A percentile compares a stretch with the other conserved stretches of the same genome.
Conservation (phyloP, 1,140 invertebrate genomes). For the Oscheius sp. region DNA sequence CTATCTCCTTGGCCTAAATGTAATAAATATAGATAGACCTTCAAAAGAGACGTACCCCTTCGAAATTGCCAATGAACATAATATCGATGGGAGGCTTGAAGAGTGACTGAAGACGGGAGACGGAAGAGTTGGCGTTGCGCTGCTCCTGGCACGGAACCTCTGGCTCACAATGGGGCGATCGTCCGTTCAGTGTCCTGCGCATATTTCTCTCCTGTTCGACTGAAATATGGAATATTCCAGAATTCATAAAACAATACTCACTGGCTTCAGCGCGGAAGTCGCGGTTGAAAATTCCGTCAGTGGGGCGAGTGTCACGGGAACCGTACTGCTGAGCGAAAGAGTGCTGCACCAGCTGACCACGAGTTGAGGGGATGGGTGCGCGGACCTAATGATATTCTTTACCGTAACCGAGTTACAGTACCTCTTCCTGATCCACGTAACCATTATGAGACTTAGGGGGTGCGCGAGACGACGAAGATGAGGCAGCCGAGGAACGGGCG, state of each 20-base stretch:
- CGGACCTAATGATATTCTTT: too few relatives aligned
- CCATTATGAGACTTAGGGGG: slow-evolving; percentile 52
- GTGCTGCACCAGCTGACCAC: slow-evolving; percentile 67
- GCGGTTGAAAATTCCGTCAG: slow-evolving; percentile 70
- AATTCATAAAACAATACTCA: slow-evolving; percentile 41
- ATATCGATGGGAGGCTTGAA: slow-evolving; percentile 76
- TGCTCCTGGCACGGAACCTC: slow-evolving; percentile 8
- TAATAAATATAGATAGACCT: background rate
- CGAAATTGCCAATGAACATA: slow-evolving; percentile 71
- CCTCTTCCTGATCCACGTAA: slow-evolving; percentile 60
- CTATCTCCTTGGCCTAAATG: slow-evolving; percentile 62
- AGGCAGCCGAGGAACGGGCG: slow-evolving; percentile 32
- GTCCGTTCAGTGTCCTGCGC: background rate
- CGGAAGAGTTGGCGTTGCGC: slow-evolving; percentile 62
- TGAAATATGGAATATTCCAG: background rate
- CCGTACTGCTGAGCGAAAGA: slow-evolving; percentile 53
- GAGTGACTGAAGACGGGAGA: slow-evolving; percentile 71
- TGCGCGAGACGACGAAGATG: slow-evolving; percentile 55
- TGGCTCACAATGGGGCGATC: background rate
- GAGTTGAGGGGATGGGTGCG: slow-evolving; percentile 70
- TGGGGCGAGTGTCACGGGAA: slow-evolving; percentile 62
- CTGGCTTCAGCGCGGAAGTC: slow-evolving; percentile 69
- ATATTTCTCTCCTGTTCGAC: slow-evolving; percentile 4
- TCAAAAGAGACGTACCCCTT: slow-evolving; percentile 59
- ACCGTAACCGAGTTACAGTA: slow-evolving; percentile 46